Conservation (phyloP, 2,797 vertebrate species). For the Myripristis murdjan region DNA sequence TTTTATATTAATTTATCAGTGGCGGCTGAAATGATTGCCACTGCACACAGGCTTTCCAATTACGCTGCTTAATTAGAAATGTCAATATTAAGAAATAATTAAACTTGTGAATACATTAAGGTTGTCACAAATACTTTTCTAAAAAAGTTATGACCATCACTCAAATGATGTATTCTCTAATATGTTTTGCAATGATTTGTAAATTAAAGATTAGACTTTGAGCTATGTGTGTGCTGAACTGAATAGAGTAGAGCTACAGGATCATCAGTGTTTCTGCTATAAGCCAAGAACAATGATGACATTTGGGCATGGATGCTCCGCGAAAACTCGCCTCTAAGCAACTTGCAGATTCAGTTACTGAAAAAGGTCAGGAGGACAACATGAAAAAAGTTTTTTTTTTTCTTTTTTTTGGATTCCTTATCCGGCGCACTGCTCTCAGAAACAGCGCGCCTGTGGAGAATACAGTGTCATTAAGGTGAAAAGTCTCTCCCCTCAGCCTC, state of each 20-base stretch:
- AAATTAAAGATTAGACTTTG: slow-evolving; percentile 63
- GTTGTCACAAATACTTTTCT: slow-evolving; percentile 78
- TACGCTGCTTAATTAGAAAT: slow-evolving; percentile 89
- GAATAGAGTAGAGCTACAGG: slow-evolving; percentile 26
- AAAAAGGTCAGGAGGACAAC: not conserved
- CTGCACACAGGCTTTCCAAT: slow-evolving; percentile 85
- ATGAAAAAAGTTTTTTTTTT: not conserved
- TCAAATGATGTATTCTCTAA: slow-evolving; percentile 72
- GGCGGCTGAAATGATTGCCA: slow-evolving; percentile 82
- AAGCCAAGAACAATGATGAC: not conserved
- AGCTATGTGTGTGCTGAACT: slow-evolving; percentile 54
- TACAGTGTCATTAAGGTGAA: not conserved
- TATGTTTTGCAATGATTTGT: slow-evolving; percentile 69
- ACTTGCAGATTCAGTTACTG: not conserved
- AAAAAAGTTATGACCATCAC: slow-evolving; percentile 76
- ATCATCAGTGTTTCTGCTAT: not conserved
- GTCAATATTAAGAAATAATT: slow-evolving; percentile 90
- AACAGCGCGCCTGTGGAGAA: not conserved
- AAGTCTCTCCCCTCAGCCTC: not conserved
- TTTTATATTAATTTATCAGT: slow-evolving; percentile 87
- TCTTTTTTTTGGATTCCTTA: not conserved
- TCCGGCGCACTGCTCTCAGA: not conserved
- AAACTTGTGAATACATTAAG: slow-evolving; percentile 84
- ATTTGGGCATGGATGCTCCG: not conserved
- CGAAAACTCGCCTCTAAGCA: not conserved